phyloP scores from a whole-genome alignment of 30 jellyfish, hydroid and myxozoan genomes.

The Aurelia sp. region DNA sequence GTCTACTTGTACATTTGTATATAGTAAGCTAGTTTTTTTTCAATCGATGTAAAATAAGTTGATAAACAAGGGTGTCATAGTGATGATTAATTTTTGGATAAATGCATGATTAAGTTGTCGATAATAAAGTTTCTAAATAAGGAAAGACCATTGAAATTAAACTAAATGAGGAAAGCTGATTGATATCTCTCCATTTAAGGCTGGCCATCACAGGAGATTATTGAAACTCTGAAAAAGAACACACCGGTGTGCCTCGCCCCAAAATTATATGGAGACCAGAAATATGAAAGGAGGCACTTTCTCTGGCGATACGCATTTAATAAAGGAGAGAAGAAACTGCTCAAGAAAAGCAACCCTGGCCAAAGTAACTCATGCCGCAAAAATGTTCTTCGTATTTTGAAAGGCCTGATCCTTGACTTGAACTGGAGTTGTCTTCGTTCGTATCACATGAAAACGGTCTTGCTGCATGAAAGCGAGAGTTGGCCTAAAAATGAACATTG shows the following conservation, averaged over 20 bases:
- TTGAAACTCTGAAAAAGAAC: background rate
- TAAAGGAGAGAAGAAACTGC: constrained; percentile 18
- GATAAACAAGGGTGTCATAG: too few species aligned
- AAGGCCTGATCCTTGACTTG: constrained; percentile 19
- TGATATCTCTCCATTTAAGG: constrained; percentile 1
- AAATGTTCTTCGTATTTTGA: constrained; percentile 23
- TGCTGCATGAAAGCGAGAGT: constrained; percentile 65
- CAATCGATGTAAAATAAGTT: too few species aligned
- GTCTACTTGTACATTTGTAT: too few species aligned
- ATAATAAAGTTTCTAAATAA: too few species aligned
- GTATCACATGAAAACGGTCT: constrained; percentile 55
- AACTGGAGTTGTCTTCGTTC: constrained; percentile 22
- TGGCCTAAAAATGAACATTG: constrained; percentile 42
- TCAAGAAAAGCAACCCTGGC: constrained; percentile 21
- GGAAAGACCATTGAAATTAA: too few species aligned
- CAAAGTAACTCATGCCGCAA: constrained; percentile 13
- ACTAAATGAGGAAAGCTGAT: too few species aligned
- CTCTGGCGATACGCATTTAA: constrained; percentile 41
- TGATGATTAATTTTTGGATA: too few species aligned
- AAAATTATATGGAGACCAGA: constrained; percentile 19
- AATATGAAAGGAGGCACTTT: background rate
- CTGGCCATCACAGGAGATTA: constrained; percentile 23
- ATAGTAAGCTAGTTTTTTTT: too few species aligned
- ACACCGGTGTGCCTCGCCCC: constrained; percentile 34
- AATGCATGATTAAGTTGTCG: too few species aligned